phyloP scores from a whole-genome alignment of 2,797 vertebrate genomes.

The Onychomys arenicola region DNA sequence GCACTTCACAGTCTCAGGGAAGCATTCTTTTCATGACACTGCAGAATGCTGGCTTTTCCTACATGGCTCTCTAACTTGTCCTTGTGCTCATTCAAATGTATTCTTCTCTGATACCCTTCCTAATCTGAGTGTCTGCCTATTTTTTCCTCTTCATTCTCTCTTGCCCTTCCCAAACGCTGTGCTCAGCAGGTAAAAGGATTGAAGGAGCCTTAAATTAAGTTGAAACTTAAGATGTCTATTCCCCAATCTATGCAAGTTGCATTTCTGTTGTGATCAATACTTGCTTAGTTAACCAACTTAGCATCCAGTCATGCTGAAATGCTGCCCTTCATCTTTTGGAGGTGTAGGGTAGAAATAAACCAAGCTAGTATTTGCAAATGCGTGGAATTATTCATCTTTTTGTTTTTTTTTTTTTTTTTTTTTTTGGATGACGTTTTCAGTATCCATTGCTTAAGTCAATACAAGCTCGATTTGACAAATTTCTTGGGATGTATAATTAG shows the following conservation, averaged over 20 bases:
- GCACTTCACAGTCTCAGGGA: neutral
- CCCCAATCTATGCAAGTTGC: neutral
- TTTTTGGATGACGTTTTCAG: neutral
- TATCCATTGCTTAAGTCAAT: constrained; percentile 8
- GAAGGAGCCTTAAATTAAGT: neutral
- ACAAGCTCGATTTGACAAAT: constrained; percentile 6
- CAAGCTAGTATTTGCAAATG: neutral
- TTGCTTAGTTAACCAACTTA: neutral
- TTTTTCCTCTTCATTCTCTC: neutral
- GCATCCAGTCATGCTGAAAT: neutral
- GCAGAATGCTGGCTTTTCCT: neutral
- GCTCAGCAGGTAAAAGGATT: neutral
- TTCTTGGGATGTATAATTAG: constrained; percentile 17
- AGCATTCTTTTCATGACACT: neutral
- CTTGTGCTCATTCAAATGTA: neutral
- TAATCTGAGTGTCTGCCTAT: neutral
- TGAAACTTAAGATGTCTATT: constrained; percentile 5
- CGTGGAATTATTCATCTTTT: neutral
- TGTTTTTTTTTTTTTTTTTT: neutral
- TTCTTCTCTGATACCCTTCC: neutral
- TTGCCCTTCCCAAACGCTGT: neutral
- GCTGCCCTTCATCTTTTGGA: neutral
- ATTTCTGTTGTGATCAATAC: constrained; percentile 4
- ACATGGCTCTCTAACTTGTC: neutral
- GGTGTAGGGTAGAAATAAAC: neutral